Base-by-base conservation (phyloP, 2,797 vertebrate species). In the Urophycis tenuis region DNA sequence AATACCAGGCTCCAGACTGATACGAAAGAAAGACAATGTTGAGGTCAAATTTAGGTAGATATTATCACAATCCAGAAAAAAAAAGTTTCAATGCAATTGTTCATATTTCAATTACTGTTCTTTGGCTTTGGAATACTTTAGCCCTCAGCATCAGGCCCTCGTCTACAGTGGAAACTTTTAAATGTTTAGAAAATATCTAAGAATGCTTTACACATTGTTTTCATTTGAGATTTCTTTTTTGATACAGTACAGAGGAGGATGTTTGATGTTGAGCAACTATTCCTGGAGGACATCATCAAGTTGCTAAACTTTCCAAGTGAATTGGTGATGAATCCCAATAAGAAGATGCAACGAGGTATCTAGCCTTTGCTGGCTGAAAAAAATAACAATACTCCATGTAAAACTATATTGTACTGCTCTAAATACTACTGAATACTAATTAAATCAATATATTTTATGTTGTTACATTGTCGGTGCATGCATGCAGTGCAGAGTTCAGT, bases 251-350 rank as follows among this genome's bases (percentile, higher is more conserved):
- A 94, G 89, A 96, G 96, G 85, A 93, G 93, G 85, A 94, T 92
- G 45, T 98, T 94, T 93, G 96, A 98, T 81, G 96, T 98, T 79
- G 95, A 95, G 82, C 94, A 96, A 80, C 83, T 96, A 84, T 99
- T 96, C 91, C 82, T 99, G 83, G 97, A 98, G 90, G 97, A 99
- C 78, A 91, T 98, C 85, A 92, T 99, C 86, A 92, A 89, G 87
- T 93, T 92, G 72, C 98, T 95, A 4, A 93, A 93, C 3, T 99
- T 96, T 82, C 92, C 89, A 81, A 95, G 91, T 75, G 94, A 94
- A 84, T 94, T 95, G 81, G 93, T 94, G 91, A 72, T 81, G 7
- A 96, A 95, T 82, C 95, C 95, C 88, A 93, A 92, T 83, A 95
- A 94, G 73, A 94, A 96, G 82, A 94, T 93, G 69, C 93, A 95